phyloP scores from a whole-genome alignment of 2,797 vertebrate species.

The Octomys mimax region DNA sequence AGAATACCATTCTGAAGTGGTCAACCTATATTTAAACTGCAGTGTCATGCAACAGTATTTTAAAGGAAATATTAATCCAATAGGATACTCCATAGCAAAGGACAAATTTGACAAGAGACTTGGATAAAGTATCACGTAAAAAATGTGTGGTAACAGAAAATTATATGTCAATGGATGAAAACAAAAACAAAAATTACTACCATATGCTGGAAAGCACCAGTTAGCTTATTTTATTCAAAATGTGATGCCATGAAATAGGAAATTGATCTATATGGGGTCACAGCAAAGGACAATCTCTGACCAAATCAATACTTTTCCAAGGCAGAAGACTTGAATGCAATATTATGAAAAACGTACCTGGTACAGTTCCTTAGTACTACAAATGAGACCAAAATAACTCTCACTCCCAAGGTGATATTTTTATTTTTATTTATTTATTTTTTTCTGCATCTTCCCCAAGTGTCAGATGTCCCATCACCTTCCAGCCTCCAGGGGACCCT shows the following conservation, averaged over 20 bases:
- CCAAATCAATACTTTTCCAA: not conserved
- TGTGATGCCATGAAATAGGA: not conserved
- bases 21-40: not conserved
- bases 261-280: not conserved
- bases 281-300: not conserved
- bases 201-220: not conserved
- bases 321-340: not conserved
- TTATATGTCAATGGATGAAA: not conserved
- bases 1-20: not conserved
- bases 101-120: not conserved
- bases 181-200: not conserved
- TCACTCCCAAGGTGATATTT: not conserved
- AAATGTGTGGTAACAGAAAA: not conserved
- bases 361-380: not conserved
- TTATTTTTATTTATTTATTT: not conserved
- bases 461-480: not conserved
- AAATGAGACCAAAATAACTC: not conserved
- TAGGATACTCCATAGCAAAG: not conserved
- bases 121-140: not conserved
- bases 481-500: not conserved
- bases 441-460: not conserved
- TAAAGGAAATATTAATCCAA: slow-evolving; percentile 18
- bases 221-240: not conserved
- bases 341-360: not conserved
- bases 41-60: not conserved